Percentiles rank a stretch among this genome's conserved stretches.
Evolutionary conservation across 2,797 vertebrate genomes (phyloP).

Genomic region (Coilia nasus): DNA sequence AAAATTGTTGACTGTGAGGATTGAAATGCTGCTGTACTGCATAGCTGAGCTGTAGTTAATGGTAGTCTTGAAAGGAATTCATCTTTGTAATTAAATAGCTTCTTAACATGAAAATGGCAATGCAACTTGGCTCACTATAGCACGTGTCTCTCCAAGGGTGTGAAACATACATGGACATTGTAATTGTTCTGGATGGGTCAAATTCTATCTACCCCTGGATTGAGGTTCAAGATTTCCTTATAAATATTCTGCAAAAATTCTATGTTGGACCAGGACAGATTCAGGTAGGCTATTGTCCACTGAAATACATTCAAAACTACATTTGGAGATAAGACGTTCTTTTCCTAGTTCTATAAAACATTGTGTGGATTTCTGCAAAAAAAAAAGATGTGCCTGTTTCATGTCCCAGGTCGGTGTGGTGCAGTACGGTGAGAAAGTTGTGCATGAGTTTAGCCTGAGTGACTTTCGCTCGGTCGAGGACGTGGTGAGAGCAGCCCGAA

Average conservation of each 20-base stretch:
- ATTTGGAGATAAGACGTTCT: neutral
- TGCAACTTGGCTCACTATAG: neutral
- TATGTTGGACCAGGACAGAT: constrained; percentile 97
- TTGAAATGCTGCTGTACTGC: neutral
- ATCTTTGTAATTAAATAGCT: neutral
- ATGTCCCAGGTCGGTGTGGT: constrained; percentile 86
- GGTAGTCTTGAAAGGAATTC: too few relatives aligned
- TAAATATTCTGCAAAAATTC: constrained; percentile 97
- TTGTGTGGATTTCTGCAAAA: neutral
- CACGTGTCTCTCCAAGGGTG: constrained; percentile 78
- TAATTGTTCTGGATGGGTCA: constrained; percentile 97
- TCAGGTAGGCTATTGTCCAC: constrained; percentile 77
- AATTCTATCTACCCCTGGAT: constrained; percentile 99
- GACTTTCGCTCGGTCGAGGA: constrained; percentile 93
- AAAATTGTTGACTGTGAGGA: neutral
- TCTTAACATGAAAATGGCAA: neutral
- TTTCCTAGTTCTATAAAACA: neutral
- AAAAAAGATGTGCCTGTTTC: constrained; percentile 16
- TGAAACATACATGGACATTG: constrained; percentile 98
- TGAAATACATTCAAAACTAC: neutral
- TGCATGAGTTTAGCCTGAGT: constrained; percentile 92
- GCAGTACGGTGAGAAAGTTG: constrained; percentile 94
- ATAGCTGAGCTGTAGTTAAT: too few relatives aligned
- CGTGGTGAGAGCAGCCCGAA: constrained; percentile 90
- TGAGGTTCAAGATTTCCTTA: constrained; percentile 97